Evolutionary conservation across 2,797 vertebrate genomes (phyloP).

Genomic region (Mormyrus hasselquistii): DNA sequence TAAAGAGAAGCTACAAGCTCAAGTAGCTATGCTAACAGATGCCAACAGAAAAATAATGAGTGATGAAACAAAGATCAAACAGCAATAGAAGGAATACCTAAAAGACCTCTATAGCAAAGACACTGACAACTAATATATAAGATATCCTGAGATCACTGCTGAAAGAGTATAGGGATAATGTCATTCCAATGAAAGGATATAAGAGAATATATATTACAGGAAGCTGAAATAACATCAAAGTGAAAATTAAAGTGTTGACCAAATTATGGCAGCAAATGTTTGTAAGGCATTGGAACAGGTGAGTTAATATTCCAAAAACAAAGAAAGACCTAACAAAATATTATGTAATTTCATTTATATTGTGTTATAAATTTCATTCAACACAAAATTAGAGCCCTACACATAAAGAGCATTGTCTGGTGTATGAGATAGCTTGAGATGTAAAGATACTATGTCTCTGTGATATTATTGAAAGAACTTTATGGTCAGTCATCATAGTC

Average conservation of each 20-base stretch:
- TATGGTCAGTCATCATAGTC: background rate
- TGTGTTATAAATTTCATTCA: background rate
- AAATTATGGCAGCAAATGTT: background rate
- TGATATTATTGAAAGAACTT: background rate
- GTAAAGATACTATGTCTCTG: background rate
- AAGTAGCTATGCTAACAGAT: background rate
- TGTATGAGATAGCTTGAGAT: background rate
- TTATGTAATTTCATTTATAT: background rate
- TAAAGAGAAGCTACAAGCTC: background rate
- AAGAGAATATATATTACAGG: background rate
- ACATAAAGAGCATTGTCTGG: background rate
- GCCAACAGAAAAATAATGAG: background rate
- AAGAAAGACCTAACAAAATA: background rate
- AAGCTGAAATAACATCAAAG: background rate
- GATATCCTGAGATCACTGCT: background rate
- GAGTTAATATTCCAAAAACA: background rate
- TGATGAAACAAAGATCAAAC: constrained; percentile 7
- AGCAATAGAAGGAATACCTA: background rate
- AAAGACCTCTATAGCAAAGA: background rate
- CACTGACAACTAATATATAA: background rate
- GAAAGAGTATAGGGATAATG: background rate
- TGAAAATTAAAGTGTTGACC: background rate
- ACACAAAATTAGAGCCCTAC: background rate
- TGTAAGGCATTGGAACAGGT: background rate
- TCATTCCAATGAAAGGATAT: background rate